Conservation (phyloP, 2,113 vertebrate species). For the Pelecanus crispus region DNA sequence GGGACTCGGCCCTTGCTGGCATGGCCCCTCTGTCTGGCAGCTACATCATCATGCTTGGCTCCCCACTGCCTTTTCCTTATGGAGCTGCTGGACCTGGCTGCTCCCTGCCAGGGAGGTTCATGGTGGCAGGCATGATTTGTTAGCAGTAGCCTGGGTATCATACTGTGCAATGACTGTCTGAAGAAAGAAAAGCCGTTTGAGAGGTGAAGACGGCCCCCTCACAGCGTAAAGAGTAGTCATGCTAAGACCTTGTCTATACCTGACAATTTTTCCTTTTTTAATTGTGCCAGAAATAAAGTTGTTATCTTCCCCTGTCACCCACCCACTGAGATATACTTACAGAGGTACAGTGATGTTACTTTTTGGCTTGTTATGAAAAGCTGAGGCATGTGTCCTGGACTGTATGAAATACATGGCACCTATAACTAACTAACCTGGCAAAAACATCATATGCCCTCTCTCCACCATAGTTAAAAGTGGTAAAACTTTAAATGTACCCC, state of each 20-base stretch:
- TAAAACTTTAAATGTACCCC: accelerated
- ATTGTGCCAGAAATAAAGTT: neutral
- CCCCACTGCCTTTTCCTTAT: neutral
- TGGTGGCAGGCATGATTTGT: neutral
- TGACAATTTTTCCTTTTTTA: neutral
- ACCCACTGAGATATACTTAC: neutral
- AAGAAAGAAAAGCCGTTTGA: neutral
- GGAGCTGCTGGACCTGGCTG: neutral
- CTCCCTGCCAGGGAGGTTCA: neutral
- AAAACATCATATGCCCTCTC: neutral
- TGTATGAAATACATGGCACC: neutral
- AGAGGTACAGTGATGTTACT: neutral
- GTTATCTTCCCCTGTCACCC: neutral
- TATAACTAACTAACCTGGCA: neutral
- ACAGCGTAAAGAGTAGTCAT: neutral
- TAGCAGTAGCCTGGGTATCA: neutral
- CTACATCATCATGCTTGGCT: neutral
- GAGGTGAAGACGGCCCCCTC: neutral
- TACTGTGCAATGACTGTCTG: neutral
- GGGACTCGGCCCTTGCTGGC: neutral
- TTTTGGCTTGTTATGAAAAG: neutral
- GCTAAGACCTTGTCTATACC: neutral
- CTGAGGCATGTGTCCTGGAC: neutral
- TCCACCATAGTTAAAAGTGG: neutral
- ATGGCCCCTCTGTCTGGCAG: neutral